Percentiles rank a stretch among this genome's conserved stretches.
phyloP scores from a whole-genome alignment of 2,797 vertebrate species.

The Chrosomus eos region DNA sequence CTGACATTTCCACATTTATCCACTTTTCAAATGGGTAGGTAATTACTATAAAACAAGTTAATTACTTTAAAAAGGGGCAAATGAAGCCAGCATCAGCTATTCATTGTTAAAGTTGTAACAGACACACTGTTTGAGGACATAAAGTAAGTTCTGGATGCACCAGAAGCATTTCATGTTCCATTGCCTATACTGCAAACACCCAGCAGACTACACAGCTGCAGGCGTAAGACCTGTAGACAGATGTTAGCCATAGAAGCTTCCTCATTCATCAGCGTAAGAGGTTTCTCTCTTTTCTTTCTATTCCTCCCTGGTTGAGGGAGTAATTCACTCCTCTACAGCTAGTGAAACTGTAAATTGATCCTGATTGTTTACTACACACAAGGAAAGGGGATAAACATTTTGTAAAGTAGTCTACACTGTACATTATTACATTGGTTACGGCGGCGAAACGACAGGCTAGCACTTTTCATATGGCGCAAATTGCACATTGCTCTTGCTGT shows the following conservation, averaged over 20 bases:
- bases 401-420: slow-evolving; percentile 18
- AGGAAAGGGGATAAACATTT: not conserved
- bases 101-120: too few species aligned
- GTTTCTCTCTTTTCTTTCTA: slow-evolving; percentile 13
- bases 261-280: slow-evolving; percentile 16
- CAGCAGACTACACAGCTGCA: slow-evolving; percentile 16
- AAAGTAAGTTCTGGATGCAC: not conserved
- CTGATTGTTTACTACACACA: slow-evolving; percentile 40
- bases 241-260: slow-evolving; percentile 15
- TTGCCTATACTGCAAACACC: slow-evolving; percentile 3
- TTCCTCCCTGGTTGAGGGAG: slow-evolving; percentile 6
- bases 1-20: not conserved
- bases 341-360: slow-evolving; percentile 33
- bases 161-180: slow-evolving; percentile 4
- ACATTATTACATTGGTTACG: slow-evolving; percentile 14
- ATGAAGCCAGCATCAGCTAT: too few species aligned
- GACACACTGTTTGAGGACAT: not conserved
- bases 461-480: slow-evolving; percentile 72
- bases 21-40: not conserved
- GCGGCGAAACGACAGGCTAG: slow-evolving; percentile 68
- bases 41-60: too few species aligned
- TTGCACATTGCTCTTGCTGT: slow-evolving; percentile 77
- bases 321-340: slow-evolving; percentile 27
- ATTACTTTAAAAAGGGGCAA: not conserved
- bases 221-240: slow-evolving; percentile 24